Evolutionary conservation across 2,797 vertebrate species (phyloP), one percentile per base, ranked within the genome.

Genomic region (Ficedula albicollis): DNA sequence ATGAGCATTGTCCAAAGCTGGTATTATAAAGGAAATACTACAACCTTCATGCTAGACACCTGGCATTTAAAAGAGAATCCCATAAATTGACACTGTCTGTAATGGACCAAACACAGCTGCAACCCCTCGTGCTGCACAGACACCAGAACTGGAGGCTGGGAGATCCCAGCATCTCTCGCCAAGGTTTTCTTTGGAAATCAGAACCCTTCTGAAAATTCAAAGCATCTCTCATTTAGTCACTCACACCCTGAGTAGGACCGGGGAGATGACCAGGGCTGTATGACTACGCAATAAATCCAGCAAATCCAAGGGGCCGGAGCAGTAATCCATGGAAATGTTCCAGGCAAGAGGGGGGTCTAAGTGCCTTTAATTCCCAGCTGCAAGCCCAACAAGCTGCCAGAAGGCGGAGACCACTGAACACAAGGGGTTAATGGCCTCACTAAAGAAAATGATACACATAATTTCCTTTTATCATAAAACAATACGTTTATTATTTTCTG

Each of bases 401-500:
- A 95, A 95, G 88, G 89, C 48, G 5, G 88, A 96, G 84, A 73
- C 52, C 89, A 89, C 62, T 0, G 84, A 94, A 62, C 87, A 90
- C 70, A 87, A 96, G 91, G 97, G 95, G 97, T 98, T 98, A 98
- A 98, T 20, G 74, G 87, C 69, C 87, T 96, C 32, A 38, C 62
- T 88, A 89, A 94, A 91, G 93, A 95, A 97, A 97, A 97, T 95
- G 22, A 95, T 92, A 95, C 92, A 96, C 97, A 97, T 98, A 97
- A 98, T 98, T 98, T 97, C 98, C 97, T 97, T 97, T 98, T 97
- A 98, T 97, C 97, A 97, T 97, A 96, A 98, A 98, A 99, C 98
- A 99, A 98, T 98, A 98, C 97, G 92, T 98, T 98, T 98, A 98
- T 98, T 98, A 98, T 98, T 97, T 98, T 98, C 98, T 98, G 97